Base-by-base conservation (phyloP, 2,888 invertebrate species). In the Prenolepis imparis region DNA sequence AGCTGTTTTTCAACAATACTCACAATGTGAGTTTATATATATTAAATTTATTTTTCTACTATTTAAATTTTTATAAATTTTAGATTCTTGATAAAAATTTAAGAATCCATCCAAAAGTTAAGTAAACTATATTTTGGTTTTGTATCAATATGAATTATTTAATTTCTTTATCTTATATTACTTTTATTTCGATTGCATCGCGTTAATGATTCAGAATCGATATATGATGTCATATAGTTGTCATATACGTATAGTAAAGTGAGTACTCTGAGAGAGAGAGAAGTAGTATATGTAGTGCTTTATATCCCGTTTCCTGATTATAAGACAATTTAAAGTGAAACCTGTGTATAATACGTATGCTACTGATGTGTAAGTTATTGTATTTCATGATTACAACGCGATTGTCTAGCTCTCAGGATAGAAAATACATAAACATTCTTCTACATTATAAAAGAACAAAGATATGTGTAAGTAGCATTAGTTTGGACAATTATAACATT, bases 391-490 rank as follows among this genome's bases (percentile, higher is more conserved):
- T 41, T 70, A 57, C 11, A 55, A 70, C n/a, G 55, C 70, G 64
- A 83, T 15, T 73, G 48, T 63, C 39, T 84, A 84, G 66, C 48
- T 83, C 83, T 84, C 82, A 81, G 81, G 64, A 82, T 80, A 57
- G 59, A 73, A 66, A 73, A 67, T 41, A 52, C 52, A 66, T 48
- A 48, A 72, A 72, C 39, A 73, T 73, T 80, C 41, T 48, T 78
- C 67, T 36, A 68, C 48, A 28, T 74, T 55, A 74, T 9, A 73
- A 81, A 74, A 41, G 55, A 64, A 73, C 73, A 81, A 81, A 74
- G 48, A 63, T 63, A 80, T 36, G 39, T 52, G 28, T 48, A 36
- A 24, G 52, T 44, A 73, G 28, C 21, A 52, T 28, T 61, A 83
- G 24, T 52, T 81, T 41, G 44, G 63, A 63, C 63, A 83, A 36